Evolutionary conservation across 1,140 invertebrate genomes (phyloP), one percentile per base, ranked within the genome.

Genomic region (Dinoponera quadriceps): DNA sequence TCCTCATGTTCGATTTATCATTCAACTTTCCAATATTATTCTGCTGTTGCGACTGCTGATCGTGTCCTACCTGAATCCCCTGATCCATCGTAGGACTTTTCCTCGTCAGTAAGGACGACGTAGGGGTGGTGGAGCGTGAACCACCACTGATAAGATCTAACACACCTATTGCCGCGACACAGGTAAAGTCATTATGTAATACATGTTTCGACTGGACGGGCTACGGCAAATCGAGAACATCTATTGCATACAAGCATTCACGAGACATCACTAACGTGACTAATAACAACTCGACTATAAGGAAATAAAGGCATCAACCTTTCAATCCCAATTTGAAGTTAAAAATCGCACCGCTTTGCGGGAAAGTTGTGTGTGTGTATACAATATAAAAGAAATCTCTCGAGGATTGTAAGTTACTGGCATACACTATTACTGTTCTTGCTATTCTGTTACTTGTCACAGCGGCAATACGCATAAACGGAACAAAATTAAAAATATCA

Each of bases 61-160:
- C 94, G 55, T 94, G 93, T 18, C 91, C 90, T 59, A 96, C 95
- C 93, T 98, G 97, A 68, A 96, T 96, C 81, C 96, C 96, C 91
- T 98, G 97, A 93, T 98, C 98, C 78, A 96, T 96, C 4, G 97
- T 98, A 55, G 97, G 97, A 85, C 97, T 97, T 94, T 97, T 96
- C 91, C 96, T 95, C 54, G 96, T 95, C 69, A 96, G 91, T 75
- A 96, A 93, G 72, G 96, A 95, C 3, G 91, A 87, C 38, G 96
- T 96, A 49, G 97, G 97, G 16, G 97, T 98, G 54, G 96, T 97
- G 51, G 97, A 97, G 63, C 97, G 95, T n/a, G 96, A 96, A 84
- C 96, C 96, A 84, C 96, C 96, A 81, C 96, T 95, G 89, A 98
- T 96, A 87, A 97, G 95, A 93, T 98, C 97, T 94, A 97, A 92